These are phyloP conservation scores for Nemotelus pantherinus DNA, from an alignment of 2,888 invertebrate genomes.

Conservation along the genomic window DNA sequence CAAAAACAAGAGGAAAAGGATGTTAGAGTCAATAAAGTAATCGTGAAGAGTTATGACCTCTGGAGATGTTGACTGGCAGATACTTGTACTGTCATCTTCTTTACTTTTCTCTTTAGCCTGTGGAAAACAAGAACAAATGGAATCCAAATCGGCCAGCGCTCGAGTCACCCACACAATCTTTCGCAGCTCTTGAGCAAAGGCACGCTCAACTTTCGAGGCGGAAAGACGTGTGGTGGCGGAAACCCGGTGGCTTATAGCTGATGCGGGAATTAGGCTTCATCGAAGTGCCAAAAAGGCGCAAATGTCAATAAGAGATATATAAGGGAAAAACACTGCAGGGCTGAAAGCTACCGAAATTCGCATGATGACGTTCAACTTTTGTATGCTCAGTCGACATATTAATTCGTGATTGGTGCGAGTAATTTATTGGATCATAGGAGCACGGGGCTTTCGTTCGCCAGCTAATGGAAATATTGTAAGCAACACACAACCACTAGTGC, in stretches of 20 bases:
- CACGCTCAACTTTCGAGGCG: not conserved
- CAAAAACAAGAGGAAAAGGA: slow-evolving; percentile 20
- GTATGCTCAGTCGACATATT: slow-evolving; percentile 2
- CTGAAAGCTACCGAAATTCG: not conserved
- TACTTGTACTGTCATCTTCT: slow-evolving; percentile 30
- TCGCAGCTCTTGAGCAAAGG: not conserved
- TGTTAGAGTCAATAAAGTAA: slow-evolving; percentile 28
- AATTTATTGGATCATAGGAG: not conserved
- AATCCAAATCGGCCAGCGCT: slow-evolving; percentile 6
- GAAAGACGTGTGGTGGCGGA: not conserved
- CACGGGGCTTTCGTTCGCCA: not conserved
- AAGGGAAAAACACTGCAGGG: not conserved
- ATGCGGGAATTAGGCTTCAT: slow-evolving; percentile 17
- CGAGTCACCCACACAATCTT: slow-evolving; percentile 33
- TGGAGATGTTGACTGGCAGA: slow-evolving; percentile 43
- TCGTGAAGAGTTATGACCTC: slow-evolving; percentile 46
- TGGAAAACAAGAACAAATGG: not conserved
- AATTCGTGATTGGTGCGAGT: slow-evolving; percentile 11
- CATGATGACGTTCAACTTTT: not conserved
- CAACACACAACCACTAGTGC: not conserved
- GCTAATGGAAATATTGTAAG: not conserved
- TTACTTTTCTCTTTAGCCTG: not conserved
- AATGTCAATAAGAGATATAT: slow-evolving; percentile 19
- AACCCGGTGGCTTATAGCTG: slow-evolving; percentile 19
- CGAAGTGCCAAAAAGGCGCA: slow-evolving; percentile 3